Percentiles rank a stretch among this genome's conserved stretches.
Evolutionary conservation across 2,113 vertebrate genomes (phyloP).

Genomic region (Dromiciops gliroides): DNA sequence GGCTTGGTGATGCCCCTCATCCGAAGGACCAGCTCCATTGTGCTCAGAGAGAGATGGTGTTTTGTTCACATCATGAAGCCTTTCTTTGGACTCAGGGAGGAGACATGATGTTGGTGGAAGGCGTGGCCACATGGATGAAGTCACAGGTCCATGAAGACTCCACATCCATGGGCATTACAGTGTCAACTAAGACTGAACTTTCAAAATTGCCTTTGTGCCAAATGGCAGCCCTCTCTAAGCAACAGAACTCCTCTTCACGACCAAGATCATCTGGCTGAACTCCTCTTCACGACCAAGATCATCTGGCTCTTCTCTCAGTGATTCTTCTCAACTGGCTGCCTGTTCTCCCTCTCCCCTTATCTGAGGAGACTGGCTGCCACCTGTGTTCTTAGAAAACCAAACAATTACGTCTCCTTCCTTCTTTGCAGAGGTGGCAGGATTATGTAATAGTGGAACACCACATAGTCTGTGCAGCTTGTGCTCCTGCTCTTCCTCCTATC

Average conservation of each 20-base stretch:
- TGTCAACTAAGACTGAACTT: neutral
- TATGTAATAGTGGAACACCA: too few relatives aligned
- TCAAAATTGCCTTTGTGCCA: neutral
- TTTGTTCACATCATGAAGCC: neutral
- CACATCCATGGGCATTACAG: neutral
- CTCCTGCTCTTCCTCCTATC: neutral
- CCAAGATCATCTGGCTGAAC: neutral
- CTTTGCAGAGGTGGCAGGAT: neutral
- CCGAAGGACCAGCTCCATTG: neutral
- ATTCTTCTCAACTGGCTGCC: neutral
- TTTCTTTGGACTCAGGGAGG: neutral
- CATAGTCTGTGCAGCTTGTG: neutral
- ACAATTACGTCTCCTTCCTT: neutral
- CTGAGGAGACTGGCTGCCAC: neutral
- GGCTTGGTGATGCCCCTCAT: neutral
- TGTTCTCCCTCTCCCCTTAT: neutral
- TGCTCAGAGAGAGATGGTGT: neutral
- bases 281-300: neutral
- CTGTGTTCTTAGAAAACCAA: neutral
- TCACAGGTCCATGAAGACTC: neutral
- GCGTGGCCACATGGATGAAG: neutral
- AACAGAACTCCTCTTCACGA: neutral
- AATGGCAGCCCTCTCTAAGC: neutral
- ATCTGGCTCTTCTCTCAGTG: neutral
- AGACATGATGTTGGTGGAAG: neutral